Conservation (phyloP, 2,888 invertebrate species). For the Hedychridium roseum region DNA sequence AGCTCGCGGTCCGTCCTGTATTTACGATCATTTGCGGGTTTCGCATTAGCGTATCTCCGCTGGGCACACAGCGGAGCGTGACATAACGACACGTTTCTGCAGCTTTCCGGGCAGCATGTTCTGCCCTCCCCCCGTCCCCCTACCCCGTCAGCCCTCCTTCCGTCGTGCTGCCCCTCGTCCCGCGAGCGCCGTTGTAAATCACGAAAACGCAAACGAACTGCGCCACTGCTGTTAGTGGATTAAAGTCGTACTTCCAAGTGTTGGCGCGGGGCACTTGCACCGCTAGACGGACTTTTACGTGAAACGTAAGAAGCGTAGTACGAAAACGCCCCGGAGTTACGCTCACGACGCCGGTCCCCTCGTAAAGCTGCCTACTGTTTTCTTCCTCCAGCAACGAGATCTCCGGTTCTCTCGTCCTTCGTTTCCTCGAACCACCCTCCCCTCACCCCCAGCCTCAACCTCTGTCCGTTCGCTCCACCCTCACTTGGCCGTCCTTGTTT, state of each 20-base stretch:
- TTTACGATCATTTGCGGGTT: too few species aligned
- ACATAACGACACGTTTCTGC: constrained; percentile 7
- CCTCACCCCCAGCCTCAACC: too few species aligned
- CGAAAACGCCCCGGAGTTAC: constrained; percentile 43
- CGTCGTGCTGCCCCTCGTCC: not conserved
- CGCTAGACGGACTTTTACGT: constrained; percentile 21
- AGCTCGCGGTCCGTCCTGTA: too few species aligned
- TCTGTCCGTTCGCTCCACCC: constrained; percentile 1
- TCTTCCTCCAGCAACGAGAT: constrained; percentile 17
- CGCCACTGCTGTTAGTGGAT: constrained; percentile 52
- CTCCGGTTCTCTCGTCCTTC: constrained; percentile 6
- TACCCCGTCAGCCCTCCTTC: not conserved
- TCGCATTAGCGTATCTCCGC: too few species aligned
- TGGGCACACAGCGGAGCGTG: constrained; percentile 15
- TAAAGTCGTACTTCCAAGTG: constrained; percentile 47
- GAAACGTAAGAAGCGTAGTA: constrained; percentile 41
- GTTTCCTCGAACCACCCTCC: constrained; percentile 19
- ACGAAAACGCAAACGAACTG: constrained; percentile 49
- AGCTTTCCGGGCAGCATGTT: not conserved
- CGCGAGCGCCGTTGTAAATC: constrained; percentile 38
- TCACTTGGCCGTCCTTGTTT: too few species aligned
- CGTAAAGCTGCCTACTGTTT: constrained; percentile 52
- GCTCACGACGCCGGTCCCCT: constrained; percentile 41
- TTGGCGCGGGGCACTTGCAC: constrained; percentile 15
- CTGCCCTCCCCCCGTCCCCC: not conserved